phyloP scores from a whole-genome alignment of 2,888 invertebrate genomes.

The Cheiracanthium punctorium region DNA sequence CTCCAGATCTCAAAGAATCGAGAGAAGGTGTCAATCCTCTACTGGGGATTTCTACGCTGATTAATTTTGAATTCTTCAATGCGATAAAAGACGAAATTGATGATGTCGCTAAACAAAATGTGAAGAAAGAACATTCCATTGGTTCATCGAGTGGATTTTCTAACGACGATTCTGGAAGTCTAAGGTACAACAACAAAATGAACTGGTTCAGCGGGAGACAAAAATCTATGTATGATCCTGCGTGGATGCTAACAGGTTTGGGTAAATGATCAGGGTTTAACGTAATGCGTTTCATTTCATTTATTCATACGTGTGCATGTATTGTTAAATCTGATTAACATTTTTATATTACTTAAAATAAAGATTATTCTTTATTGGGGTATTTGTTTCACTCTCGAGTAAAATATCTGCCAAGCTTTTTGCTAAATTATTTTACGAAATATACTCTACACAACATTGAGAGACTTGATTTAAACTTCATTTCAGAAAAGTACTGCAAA shows the following conservation, averaged over 20 bases:
- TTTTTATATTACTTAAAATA: background rate
- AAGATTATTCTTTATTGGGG: too few relatives aligned
- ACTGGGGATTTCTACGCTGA: constrained; percentile 37
- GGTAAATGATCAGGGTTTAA: constrained; percentile 21
- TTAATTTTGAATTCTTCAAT: constrained; percentile 57
- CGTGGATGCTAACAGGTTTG: constrained; percentile 64
- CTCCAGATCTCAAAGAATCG: background rate
- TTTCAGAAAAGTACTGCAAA: too few relatives aligned
- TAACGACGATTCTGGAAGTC: background rate
- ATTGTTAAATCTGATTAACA: background rate
- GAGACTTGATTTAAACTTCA: too few relatives aligned
- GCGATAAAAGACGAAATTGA: constrained; percentile 42
- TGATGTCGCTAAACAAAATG: constrained; percentile 26
- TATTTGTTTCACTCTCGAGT: too few relatives aligned
- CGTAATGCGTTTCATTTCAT: background rate
- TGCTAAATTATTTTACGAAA: too few relatives aligned
- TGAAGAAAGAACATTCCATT: constrained; percentile 35
- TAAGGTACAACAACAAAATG: constrained; percentile 1
- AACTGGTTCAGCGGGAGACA: constrained; percentile 24
- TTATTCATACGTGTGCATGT: background rate
- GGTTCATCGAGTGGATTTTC: constrained; percentile 7
- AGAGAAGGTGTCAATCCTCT: constrained; percentile 20
- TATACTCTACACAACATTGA: too few relatives aligned
- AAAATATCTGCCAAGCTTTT: too few relatives aligned
- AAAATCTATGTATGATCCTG: constrained; percentile 57